phyloP scores from a whole-genome alignment of 2,113 vertebrate species.

The Vicugna pacos region DNA sequence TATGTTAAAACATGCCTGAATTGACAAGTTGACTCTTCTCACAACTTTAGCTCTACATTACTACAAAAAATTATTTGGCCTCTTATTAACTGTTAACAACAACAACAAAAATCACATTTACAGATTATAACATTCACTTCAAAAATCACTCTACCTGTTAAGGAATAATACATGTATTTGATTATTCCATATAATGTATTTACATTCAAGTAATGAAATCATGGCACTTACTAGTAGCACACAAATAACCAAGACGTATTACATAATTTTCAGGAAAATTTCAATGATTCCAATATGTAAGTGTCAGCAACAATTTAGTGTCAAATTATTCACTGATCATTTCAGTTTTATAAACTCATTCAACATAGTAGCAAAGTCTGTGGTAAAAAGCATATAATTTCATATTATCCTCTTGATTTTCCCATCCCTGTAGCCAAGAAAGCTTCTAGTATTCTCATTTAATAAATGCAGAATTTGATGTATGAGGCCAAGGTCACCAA shows the following conservation, averaged over 20 bases:
- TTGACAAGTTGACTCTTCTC: not conserved
- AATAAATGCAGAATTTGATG: conserved; percentile 53
- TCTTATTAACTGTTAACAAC: conserved; percentile 14
- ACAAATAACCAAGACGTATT: conserved; percentile 21
- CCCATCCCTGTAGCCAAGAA: not conserved
- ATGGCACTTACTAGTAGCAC: not conserved
- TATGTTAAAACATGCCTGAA: not conserved
- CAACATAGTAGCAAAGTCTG: not conserved
- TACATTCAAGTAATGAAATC: conserved; percentile 58
- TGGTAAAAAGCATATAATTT: conserved; percentile 39
- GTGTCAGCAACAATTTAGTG: conserved; percentile 4
- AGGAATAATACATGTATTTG: not conserved
- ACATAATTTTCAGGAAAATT: conserved; percentile 20
- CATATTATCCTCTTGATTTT: conserved; percentile 37
- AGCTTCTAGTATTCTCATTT: not conserved
- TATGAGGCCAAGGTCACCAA: conserved; percentile 58
- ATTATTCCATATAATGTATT: conserved; percentile 19
- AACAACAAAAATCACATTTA: conserved; percentile 39
- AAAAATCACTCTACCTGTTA: conserved; percentile 26
- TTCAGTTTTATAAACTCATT: conserved; percentile 38
- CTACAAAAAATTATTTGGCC: not conserved
- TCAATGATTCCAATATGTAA: conserved; percentile 34
- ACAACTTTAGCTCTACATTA: not conserved
- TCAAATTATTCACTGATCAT: conserved; percentile 35
- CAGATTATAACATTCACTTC: not conserved